These are phyloP conservation scores for Ibycter americanus DNA, from an alignment of 2,797 vertebrate species.

Conservation along the genomic window DNA sequence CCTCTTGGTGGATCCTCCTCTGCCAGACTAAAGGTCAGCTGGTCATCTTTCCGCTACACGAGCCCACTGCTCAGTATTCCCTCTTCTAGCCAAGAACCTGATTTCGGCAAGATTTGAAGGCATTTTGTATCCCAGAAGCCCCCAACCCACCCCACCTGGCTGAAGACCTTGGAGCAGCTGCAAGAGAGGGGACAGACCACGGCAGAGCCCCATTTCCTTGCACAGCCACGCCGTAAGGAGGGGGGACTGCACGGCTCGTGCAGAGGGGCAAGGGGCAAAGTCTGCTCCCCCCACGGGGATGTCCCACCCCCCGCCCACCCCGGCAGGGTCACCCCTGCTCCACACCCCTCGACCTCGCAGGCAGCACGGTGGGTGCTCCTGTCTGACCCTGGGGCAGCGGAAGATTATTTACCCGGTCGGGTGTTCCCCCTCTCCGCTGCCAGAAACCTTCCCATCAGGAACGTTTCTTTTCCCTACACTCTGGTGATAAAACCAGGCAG, in stretches of 20 bases:
- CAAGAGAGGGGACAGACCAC: no score
- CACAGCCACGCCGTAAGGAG: background rate
- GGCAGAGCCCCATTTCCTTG: background rate
- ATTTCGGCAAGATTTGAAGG: background rate
- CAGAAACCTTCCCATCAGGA: background rate
- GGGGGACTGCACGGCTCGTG: fast-evolving
- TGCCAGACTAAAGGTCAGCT: fast-evolving
- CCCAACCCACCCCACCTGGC: fast-evolving
- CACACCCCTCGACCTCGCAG: fast-evolving
- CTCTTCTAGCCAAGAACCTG: background rate
- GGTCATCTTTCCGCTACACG: fast-evolving
- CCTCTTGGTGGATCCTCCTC: background rate
- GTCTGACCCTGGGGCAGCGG: background rate
- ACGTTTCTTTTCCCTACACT: background rate
- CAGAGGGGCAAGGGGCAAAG: background rate
- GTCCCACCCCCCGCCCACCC: background rate
- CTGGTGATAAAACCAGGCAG: background rate
- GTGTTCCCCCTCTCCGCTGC: background rate
- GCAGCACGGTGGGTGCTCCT: no score
- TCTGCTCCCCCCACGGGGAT: fast-evolving
- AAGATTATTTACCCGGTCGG: no score
- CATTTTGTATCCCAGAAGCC: background rate
- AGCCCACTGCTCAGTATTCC: fast-evolving
- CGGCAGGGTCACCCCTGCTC: background rate
- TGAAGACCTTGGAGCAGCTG: background rate